phyloP scores from a whole-genome alignment of 2,113 vertebrate species.

The Noturus placidus region DNA sequence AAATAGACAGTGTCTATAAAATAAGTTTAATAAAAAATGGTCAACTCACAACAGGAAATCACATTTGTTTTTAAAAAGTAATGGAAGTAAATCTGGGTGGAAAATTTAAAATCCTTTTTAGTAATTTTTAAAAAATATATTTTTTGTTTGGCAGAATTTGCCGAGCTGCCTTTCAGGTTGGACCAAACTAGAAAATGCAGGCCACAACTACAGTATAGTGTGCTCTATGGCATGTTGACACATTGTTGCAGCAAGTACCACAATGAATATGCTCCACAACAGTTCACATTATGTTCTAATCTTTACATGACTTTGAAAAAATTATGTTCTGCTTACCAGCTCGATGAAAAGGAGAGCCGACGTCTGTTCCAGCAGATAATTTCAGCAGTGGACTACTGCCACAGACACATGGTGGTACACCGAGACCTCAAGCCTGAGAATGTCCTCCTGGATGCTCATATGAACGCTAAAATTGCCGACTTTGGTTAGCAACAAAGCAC shows the following conservation, averaged over 20 bases:
- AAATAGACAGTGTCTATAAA: not conserved
- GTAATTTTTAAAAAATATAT: not conserved
- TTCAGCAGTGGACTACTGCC: conserved; percentile 97
- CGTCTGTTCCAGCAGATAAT: conserved; percentile 98
- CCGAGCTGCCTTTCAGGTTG: not conserved
- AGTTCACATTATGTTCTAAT: not conserved
- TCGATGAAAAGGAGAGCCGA: conserved; percentile 96
- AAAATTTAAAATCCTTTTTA: not conserved
- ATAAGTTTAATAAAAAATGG: not conserved
- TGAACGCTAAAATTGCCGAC: conserved; percentile 99
- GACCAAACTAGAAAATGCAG: not conserved
- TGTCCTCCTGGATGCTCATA: conserved; percentile 96
- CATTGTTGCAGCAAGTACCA: not conserved
- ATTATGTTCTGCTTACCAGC: conserved; percentile 65
- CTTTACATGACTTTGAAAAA: not conserved
- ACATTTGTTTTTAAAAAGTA: too few relatives aligned
- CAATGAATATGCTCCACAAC: not conserved
- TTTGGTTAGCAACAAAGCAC: conserved; percentile 78
- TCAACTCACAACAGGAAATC: not conserved
- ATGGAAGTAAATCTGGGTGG: not conserved
- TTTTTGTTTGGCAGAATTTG: not conserved
- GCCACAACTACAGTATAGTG: not conserved
- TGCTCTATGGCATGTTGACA: not conserved
- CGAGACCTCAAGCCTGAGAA: conserved; percentile 98
- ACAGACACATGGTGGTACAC: conserved; percentile 98